phyloP scores from a whole-genome alignment of 2,888 invertebrate species.

The Tholera decimalis region DNA sequence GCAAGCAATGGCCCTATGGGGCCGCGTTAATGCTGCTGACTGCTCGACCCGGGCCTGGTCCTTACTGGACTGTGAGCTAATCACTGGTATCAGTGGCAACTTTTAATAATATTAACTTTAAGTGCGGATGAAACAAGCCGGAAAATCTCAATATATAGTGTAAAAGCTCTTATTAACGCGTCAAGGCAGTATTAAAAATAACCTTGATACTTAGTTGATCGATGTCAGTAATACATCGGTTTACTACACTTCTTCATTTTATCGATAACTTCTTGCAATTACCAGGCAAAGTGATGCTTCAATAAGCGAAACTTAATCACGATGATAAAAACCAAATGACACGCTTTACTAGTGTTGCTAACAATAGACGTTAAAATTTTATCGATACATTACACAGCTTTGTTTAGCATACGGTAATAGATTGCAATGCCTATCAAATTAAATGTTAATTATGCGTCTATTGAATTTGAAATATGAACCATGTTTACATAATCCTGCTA shows the following conservation, averaged over 20 bases:
- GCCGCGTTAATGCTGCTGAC: too few relatives aligned
- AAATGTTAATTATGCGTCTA: constrained; percentile 49
- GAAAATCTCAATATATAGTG: neutral
- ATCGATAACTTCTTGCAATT: constrained; percentile 68
- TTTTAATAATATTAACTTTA: too few relatives aligned
- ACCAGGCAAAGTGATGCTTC: constrained; percentile 73
- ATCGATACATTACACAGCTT: constrained; percentile 64
- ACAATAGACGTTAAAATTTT: constrained; percentile 59
- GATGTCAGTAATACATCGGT: constrained; percentile 34
- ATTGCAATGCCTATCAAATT: constrained; percentile 51
- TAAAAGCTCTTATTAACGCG: constrained; percentile 18
- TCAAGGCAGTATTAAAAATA: constrained; percentile 36
- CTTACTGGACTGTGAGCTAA: too few relatives aligned
- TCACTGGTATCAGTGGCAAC: too few relatives aligned
- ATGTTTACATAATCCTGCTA: constrained; percentile 48
- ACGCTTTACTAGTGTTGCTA: constrained; percentile 72
- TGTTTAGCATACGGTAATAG: constrained; percentile 43
- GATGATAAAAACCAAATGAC: constrained; percentile 79
- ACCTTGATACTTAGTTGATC: constrained; percentile 30
- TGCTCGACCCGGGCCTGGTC: too few relatives aligned
- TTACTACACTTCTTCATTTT: constrained; percentile 54
- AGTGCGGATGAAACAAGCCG: too few relatives aligned
- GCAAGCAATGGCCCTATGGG: too few relatives aligned
- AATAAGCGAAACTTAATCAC: constrained; percentile 77
- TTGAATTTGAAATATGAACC: constrained; percentile 53